These are phyloP conservation scores for Pica pica DNA, from an alignment of 2,113 vertebrate species.

Conservation along the genomic window DNA sequence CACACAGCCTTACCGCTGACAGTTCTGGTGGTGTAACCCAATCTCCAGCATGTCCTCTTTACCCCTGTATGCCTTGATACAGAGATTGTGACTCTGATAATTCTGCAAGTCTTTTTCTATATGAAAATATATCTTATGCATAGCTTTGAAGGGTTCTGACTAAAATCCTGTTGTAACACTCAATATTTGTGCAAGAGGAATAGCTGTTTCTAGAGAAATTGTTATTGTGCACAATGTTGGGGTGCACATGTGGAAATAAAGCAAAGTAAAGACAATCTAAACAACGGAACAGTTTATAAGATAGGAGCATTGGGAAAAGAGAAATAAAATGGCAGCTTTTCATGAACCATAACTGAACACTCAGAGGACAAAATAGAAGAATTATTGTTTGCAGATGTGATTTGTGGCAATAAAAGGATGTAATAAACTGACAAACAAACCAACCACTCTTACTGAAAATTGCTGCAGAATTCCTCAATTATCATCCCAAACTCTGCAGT, in stretches of 20 bases:
- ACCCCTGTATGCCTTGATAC: not conserved
- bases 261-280: not conserved
- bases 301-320: conserved; percentile 4
- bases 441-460: not conserved
- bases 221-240: not conserved
- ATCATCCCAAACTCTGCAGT: not conserved
- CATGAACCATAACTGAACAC: not conserved
- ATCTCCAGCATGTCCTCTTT: not conserved
- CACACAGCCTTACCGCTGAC: rapidly evolving
- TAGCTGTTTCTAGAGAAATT: not conserved
- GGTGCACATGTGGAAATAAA: not conserved
- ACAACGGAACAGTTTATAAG: not conserved
- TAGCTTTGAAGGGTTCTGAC: not conserved
- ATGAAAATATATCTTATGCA: not conserved
- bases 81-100: not conserved
- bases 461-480: conserved; percentile 7
- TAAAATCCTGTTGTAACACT: not conserved
- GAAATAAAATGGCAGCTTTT: conserved; percentile 41
- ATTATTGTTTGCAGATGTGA: conserved; percentile 56
- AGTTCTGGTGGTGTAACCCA: not conserved
- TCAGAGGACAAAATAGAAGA: conserved; percentile 19
- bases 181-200: not conserved
- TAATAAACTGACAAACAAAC: conserved; percentile 14
- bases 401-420: conserved; percentile 9
- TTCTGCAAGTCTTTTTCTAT: not conserved